Conservation (phyloP, 1,140 invertebrate genomes). For the Paracyclopina nana region DNA sequence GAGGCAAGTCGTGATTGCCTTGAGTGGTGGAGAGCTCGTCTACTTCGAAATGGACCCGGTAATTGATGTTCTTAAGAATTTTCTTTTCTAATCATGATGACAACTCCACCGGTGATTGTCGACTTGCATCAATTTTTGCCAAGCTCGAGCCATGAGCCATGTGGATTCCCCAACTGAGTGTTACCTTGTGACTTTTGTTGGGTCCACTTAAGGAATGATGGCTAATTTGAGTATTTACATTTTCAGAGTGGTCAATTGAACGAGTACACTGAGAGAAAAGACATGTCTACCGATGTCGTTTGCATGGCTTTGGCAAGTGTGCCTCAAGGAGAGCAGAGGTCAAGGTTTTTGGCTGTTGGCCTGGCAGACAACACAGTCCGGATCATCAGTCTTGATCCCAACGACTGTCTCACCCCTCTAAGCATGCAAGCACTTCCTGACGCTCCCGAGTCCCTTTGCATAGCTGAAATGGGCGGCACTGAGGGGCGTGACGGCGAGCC, state of each 20-base stretch:
- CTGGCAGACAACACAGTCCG: conserved; percentile 88
- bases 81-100: no score
- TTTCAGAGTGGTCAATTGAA: conserved; percentile 81
- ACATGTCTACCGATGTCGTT: conserved; percentile 87
- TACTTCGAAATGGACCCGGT: conserved; percentile 99
- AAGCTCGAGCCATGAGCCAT: no score
- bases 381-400: conserved; percentile 90
- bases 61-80: conserved; percentile 37
- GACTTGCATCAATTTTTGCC: no score
- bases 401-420: conserved; percentile 72
- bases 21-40: conserved; percentile 90
- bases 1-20: conserved; percentile 89
- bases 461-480: conserved; percentile 66
- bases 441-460: conserved; percentile 83
- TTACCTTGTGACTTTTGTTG: no score
- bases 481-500: conserved; percentile 39
- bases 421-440: conserved; percentile 95
- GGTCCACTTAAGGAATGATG: no score
- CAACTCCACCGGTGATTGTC: no score
- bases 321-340: conserved; percentile 78
- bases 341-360: conserved; percentile 90
- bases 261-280: conserved; percentile 90
- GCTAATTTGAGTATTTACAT: conserved; percentile 18
- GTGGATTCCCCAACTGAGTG: no score
- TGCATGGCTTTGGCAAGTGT: conserved; percentile 96